Conservation (phyloP, 1,140 invertebrate species). For the Cardiocondyla obscurior region DNA sequence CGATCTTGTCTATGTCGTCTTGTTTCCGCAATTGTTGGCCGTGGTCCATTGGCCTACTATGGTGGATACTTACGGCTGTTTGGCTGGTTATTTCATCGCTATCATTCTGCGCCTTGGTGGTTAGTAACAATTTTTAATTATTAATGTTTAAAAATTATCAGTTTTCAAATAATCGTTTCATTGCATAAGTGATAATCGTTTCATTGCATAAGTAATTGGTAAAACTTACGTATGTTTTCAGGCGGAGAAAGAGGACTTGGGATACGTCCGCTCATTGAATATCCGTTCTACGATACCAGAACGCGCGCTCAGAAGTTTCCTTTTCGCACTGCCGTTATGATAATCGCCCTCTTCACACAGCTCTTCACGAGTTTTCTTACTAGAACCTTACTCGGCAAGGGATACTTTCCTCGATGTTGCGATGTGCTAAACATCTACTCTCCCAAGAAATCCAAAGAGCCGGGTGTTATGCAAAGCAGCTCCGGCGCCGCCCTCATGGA, state of each 20-base stretch:
- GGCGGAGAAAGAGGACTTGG: slow-evolving; percentile 87
- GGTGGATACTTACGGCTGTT: slow-evolving; percentile 91
- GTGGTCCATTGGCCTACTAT: slow-evolving; percentile 89
- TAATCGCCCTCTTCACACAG: slow-evolving; percentile 86
- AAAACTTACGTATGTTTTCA: slow-evolving; percentile 55
- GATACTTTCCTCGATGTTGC: slow-evolving; percentile 83
- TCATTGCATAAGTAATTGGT: background rate
- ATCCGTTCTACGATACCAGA: slow-evolving; percentile 86
- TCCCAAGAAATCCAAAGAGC: slow-evolving; percentile 78
- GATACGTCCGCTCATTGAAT: slow-evolving; percentile 87
- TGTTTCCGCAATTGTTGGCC: slow-evolving; percentile 92
- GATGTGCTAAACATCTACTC: slow-evolving; percentile 81
- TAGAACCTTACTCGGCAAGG: slow-evolving; percentile 85
- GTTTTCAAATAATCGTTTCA: background rate
- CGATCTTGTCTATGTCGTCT: slow-evolving; percentile 91
- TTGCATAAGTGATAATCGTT: too few species aligned
- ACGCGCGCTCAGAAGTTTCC: slow-evolving; percentile 85
- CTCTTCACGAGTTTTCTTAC: slow-evolving; percentile 85
- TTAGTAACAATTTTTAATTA: slow-evolving; percentile 60
- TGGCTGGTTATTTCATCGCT: slow-evolving; percentile 87
- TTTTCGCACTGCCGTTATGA: slow-evolving; percentile 86
- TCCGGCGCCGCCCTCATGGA: slow-evolving; percentile 82
- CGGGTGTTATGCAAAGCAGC: slow-evolving; percentile 80
- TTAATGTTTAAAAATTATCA: too few species aligned
- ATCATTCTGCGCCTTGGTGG: slow-evolving; percentile 88